These are phyloP conservation scores for Macrobrachium rosenbergii DNA, from an alignment of 1,140 invertebrate species.

Conservation along the genomic window DNA sequence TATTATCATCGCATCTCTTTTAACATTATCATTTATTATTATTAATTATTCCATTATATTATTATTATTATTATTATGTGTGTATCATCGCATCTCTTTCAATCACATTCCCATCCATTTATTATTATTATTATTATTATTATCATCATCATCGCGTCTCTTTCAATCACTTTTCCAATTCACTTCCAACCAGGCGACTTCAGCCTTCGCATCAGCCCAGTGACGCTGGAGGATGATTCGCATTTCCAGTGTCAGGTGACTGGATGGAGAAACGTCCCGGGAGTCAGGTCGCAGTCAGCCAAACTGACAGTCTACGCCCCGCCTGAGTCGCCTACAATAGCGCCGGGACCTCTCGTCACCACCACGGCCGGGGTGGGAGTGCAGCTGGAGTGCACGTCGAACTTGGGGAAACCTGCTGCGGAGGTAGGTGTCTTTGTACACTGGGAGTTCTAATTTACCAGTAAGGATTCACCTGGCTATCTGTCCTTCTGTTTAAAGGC, in stretches of 20 bases:
- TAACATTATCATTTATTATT: no score
- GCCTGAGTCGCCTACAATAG: slow-evolving; percentile 75
- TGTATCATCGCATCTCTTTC: no score
- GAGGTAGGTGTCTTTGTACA: background rate
- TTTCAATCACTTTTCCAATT: no score
- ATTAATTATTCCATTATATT: no score
- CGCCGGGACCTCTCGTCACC: background rate
- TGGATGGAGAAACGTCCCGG: slow-evolving; percentile 60
- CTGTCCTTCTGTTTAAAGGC: no score
- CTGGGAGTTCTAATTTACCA: no score
- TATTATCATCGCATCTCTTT: no score
- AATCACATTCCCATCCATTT: slow-evolving; percentile 68
- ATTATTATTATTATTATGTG: no score
- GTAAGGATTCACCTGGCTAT: no score
- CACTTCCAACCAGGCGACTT: no score
- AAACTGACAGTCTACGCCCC: slow-evolving; percentile 87
- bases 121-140: no score
- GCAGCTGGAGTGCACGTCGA: background rate
- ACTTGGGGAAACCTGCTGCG: background rate
- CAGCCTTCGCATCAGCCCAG: slow-evolving; percentile 69
- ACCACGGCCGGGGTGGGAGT: background rate
- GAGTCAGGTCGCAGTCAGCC: slow-evolving; percentile 79
- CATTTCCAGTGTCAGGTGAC: slow-evolving; percentile 73
- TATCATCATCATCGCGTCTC: no score
- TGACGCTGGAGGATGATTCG: slow-evolving; percentile 72